phyloP scores from a whole-genome alignment of 1,140 invertebrate species.

The Drosophila equinoxialis region DNA sequence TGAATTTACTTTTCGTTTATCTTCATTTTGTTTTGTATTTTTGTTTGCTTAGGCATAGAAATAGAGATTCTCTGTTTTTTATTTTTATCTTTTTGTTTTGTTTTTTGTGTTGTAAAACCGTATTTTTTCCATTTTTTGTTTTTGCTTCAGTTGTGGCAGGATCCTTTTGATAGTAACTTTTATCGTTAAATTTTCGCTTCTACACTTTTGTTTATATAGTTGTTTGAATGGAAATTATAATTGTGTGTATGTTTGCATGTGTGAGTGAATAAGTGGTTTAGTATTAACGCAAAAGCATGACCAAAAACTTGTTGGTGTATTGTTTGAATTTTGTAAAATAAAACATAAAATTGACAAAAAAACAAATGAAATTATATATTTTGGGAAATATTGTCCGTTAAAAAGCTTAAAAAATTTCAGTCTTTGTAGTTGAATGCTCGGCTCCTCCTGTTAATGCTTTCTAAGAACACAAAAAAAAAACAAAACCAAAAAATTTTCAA shows the following conservation, averaged over 20 bases:
- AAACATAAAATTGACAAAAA: slow-evolving; percentile 22
- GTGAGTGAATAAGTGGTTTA: slow-evolving; percentile 48
- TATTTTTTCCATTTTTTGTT: slow-evolving; percentile 71
- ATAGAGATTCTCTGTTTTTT: slow-evolving; percentile 69
- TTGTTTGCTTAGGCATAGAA: slow-evolving; percentile 49
- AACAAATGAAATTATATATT: slow-evolving; percentile 68
- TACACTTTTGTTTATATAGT: slow-evolving; percentile 9
- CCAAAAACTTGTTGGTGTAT: slow-evolving; percentile 38
- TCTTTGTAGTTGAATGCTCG: slow-evolving; percentile 80
- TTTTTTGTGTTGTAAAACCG: slow-evolving; percentile 64
- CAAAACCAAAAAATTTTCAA: neutral
- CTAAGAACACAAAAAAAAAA: slow-evolving; percentile 6
- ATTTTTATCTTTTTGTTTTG: slow-evolving; percentile 65
- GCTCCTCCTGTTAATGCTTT: slow-evolving; percentile 46
- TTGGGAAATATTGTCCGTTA: slow-evolving; percentile 82
- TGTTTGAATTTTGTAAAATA: slow-evolving; percentile 3
- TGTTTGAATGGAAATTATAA: slow-evolving; percentile 17
- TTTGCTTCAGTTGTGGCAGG: slow-evolving; percentile 64
- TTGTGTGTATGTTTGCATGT: slow-evolving; percentile 52
- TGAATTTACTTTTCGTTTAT: slow-evolving; percentile 13
- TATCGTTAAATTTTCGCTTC: slow-evolving; percentile 65
- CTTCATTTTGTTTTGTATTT: neutral
- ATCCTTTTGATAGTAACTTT: slow-evolving; percentile 82
- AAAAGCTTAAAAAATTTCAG: slow-evolving; percentile 83
- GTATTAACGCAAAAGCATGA: slow-evolving; percentile 50